Conservation (phyloP, 2,797 vertebrate genomes). For the Lacerta bilineata region DNA sequence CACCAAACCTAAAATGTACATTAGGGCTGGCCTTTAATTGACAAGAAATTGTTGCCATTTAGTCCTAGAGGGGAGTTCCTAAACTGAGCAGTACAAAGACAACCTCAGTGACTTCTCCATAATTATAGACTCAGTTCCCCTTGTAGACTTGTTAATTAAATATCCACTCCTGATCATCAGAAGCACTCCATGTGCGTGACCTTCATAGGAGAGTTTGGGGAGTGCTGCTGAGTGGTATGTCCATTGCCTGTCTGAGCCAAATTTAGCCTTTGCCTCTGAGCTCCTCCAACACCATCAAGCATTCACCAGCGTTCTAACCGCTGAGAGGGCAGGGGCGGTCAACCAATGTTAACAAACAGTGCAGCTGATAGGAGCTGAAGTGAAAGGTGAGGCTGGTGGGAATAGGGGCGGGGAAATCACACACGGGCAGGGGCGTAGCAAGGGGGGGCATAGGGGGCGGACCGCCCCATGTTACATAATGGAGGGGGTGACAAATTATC, state of each 20-base stretch:
- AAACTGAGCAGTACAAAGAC: background rate
- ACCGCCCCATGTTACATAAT: no score
- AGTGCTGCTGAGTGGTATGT: background rate
- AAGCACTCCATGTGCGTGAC: background rate
- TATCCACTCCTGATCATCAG: background rate
- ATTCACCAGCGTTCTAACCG: background rate
- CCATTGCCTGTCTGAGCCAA: background rate
- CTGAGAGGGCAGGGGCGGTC: background rate
- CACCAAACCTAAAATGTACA: no score
- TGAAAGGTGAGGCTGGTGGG: background rate
- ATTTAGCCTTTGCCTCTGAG: background rate
- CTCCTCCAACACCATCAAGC: background rate
- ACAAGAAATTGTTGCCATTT: background rate
- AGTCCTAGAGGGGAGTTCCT: background rate
- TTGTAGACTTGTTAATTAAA: background rate
- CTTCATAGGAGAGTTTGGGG: background rate
- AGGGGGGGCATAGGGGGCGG: no score
- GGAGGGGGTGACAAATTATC: no score
- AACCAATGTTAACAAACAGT: background rate
- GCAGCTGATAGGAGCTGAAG: background rate
- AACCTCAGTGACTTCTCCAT: background rate
- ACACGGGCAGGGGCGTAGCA: no score
- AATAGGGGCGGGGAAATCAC: background rate
- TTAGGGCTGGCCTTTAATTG: background rate
- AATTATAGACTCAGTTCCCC: background rate